Conservation (phyloP, 2,113 vertebrate genomes). For the Thalassoma bifasciatum region DNA sequence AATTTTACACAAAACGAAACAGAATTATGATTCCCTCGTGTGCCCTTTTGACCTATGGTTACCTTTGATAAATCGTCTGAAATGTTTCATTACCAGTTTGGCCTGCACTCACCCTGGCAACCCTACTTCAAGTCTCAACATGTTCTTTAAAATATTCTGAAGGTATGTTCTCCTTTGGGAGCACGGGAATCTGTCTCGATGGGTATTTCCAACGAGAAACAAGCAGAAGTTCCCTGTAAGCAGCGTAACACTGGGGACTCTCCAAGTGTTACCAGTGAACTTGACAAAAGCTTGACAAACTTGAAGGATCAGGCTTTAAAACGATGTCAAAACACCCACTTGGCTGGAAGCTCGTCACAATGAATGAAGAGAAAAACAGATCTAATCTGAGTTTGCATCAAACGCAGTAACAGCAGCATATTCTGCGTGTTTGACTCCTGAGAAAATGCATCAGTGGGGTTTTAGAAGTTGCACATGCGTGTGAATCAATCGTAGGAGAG, state of each 20-base stretch:
- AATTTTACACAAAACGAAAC: not conserved
- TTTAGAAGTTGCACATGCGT: not conserved
- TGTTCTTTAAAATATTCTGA: not conserved
- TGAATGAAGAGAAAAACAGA: not conserved
- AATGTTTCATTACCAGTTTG: too few relatives aligned
- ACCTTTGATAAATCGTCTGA: not conserved
- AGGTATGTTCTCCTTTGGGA: not conserved
- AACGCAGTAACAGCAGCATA: not conserved
- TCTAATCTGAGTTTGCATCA: constrained; percentile 19
- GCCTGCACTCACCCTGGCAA: too few relatives aligned
- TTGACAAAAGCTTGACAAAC: constrained; percentile 39
- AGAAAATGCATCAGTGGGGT: not conserved
- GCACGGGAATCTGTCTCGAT: not conserved
- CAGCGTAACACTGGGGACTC: fast-evolving
- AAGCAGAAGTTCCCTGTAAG: not conserved
- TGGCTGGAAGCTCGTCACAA: not conserved
- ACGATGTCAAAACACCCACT: not conserved
- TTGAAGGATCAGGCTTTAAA: constrained; percentile 11
- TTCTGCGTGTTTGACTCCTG: not conserved
- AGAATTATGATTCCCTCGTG: not conserved
- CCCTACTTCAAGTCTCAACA: not conserved
- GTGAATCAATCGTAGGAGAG: constrained; percentile 9
- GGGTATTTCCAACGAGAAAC: constrained; percentile 16
- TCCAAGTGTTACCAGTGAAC: not conserved
- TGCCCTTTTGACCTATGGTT: not conserved